Evolutionary conservation across 1,140 invertebrate species (phyloP), one percentile per base, ranked within the genome.

Genomic region (Drosophila obscura): DNA sequence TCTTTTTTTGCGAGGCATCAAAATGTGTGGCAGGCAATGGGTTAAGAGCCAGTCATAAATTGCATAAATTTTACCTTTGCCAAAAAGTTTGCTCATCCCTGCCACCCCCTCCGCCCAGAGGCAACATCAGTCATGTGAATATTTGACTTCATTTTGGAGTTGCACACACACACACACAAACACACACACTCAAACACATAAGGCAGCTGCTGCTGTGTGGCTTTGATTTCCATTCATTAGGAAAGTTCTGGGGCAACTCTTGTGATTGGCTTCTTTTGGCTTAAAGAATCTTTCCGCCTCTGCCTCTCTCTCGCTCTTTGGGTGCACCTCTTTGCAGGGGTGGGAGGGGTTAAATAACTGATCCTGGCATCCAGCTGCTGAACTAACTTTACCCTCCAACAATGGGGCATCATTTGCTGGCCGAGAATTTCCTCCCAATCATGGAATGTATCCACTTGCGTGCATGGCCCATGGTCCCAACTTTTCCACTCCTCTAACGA

Each of bases 1-100:
- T 24, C 9, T 24, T 28, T 28, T 39, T 24, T 19, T 15, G 3
- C 9, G 9, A 11, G 9, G 0, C 31, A 35, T 35, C 31, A 11
- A 35, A 13, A 39, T 19, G 15, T 46, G 43, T 13, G 11, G 19
- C 43, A 39, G 15, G 19, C 50, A 9, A n/a, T 39, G 4, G 72
- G 73, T 73, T 71, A 50, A 43, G 52, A 72, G 57, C 56, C 69
- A 73, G 57, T 67, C 69, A 73, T 73, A 62, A 73, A 73, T 55
- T 73, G 69, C 69, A 62, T 13, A 39, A 39, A 50, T 63, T 73
- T 73, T 73, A 39, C 35, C 51, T 62, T 73, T 72, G 68, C 51
- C 46, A 58, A 61, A 73, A 73, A 58, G 61, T 73, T 56, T 45
- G n/a, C 39, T 31, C 35, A 35, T 43, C 28, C 35, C 5, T n/a